Conservation (phyloP, 2,113 vertebrate species). For the Numenius arquata region DNA sequence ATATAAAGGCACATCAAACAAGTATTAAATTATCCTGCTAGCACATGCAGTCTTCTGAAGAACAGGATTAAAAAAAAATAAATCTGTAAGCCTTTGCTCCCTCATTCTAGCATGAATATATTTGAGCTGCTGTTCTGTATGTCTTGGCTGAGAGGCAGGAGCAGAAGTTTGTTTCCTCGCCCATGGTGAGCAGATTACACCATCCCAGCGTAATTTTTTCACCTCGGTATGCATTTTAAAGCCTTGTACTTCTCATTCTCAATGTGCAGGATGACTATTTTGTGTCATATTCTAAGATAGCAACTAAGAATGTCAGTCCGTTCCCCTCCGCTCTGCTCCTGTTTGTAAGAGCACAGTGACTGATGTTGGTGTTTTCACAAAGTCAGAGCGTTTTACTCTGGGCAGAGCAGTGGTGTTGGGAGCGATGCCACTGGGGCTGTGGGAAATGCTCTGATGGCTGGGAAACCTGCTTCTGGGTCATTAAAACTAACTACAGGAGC, state of each 20-base stretch:
- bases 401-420: too few relatives aligned
- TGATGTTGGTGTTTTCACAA: background rate
- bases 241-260: background rate
- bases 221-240: background rate
- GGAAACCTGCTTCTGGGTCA: background rate
- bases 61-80: background rate
- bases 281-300: background rate
- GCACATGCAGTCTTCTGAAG: background rate
- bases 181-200: background rate
- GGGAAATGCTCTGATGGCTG: background rate
- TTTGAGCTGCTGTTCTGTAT: background rate
- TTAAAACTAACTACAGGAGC: background rate
- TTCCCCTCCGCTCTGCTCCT: background rate
- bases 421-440: too few relatives aligned
- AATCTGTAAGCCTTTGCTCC: background rate
- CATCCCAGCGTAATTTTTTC: background rate
- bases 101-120: background rate
- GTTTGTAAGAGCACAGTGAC: background rate
- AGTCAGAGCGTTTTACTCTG: background rate
- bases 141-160: background rate
- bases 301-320: background rate
- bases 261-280: background rate
- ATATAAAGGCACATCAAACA: constrained; percentile 17
- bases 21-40: constrained; percentile 33
- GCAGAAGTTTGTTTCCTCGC: background rate